These are phyloP conservation scores for Eupithecia insigniata DNA, from an alignment of 2,888 invertebrate genomes.

Conservation along the genomic window DNA sequence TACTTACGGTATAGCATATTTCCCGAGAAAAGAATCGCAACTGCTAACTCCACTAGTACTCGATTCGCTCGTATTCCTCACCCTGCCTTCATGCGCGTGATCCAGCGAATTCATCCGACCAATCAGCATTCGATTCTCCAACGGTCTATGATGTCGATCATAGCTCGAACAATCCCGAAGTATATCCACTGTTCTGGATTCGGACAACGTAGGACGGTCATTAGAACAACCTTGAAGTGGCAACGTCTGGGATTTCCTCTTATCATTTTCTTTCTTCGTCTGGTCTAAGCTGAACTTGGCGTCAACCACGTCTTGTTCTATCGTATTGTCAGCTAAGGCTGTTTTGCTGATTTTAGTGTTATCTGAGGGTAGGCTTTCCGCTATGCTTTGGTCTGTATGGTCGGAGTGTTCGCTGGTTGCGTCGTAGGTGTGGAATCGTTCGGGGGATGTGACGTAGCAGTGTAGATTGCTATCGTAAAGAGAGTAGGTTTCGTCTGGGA, in stretches of 20 bases:
- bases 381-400: constrained; percentile 77
- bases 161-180: constrained; percentile 70
- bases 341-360: constrained; percentile 59
- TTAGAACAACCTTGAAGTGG: constrained; percentile 83
- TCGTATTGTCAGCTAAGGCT: constrained; percentile 53
- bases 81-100: constrained; percentile 73
- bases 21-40: constrained; percentile 88
- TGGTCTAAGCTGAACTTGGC: constrained; percentile 52
- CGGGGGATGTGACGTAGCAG: constrained; percentile 67
- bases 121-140: constrained; percentile 64
- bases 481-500: constrained; percentile 86
- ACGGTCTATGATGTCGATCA: constrained; percentile 63
- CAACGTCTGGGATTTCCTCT: constrained; percentile 82
- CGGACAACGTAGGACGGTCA: constrained; percentile 87
- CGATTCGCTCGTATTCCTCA: constrained; percentile 86
- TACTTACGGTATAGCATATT: constrained; percentile 84
- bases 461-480: constrained; percentile 70
- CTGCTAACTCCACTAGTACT: constrained; percentile 93
- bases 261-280: constrained; percentile 62
- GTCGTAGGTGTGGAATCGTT: constrained; percentile 67
- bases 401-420: constrained; percentile 77
- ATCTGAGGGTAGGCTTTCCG: constrained; percentile 74
- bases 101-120: constrained; percentile 76
- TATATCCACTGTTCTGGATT: constrained; percentile 88
- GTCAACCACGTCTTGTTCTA: constrained; percentile 70